Evolutionary conservation across 2,888 invertebrate genomes (phyloP), one percentile per base, ranked within the genome.

Genomic region (Pollenia griseotomentosa): DNA sequence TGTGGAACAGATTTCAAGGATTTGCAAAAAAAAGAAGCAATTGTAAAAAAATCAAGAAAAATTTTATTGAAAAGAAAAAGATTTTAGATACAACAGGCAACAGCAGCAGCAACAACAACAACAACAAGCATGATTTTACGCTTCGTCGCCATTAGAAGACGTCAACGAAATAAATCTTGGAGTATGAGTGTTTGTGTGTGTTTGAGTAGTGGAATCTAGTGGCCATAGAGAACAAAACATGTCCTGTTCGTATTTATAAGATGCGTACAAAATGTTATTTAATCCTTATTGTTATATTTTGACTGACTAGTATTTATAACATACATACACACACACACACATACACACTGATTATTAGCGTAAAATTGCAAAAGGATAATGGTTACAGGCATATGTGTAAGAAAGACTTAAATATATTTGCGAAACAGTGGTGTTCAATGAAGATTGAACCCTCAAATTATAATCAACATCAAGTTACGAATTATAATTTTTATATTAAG

Each of bases 1-100:
- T 71, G 48, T 73, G 61, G 33, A 86, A 83, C 44, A 59, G 70
- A 83, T 74, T 80, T 83, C 86, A 86, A 86, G 86, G 86, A 83
- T 80, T 83, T 80, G 79, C 42, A 65, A 63, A 65, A 65, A 61
- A 55, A 70, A 23, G 12, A 66, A 40, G 2, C 9, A 44, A 40
- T 57, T 44, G 9, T 19, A 46, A 63, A 63, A 63, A 19, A 55
- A 80, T n/a, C 16, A 63, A 71, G 46, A 19, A 83, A 53, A 68
- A 48, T 3, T 61, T 11, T 46, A 59, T 79, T 73, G 59, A 79
- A 79, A 71, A 63, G 75, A 40, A 57, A 74, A 70, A 83, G 86
- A 86, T 86, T 80, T 23, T 16, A 86, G 86, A 86, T 86, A 86
- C 14, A 86, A 71, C 86, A 86, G 86, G 86, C 83, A 86, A 73